Evolutionary conservation across 2,113 vertebrate species (phyloP).

Genomic region (Lagopus leucura): DNA sequence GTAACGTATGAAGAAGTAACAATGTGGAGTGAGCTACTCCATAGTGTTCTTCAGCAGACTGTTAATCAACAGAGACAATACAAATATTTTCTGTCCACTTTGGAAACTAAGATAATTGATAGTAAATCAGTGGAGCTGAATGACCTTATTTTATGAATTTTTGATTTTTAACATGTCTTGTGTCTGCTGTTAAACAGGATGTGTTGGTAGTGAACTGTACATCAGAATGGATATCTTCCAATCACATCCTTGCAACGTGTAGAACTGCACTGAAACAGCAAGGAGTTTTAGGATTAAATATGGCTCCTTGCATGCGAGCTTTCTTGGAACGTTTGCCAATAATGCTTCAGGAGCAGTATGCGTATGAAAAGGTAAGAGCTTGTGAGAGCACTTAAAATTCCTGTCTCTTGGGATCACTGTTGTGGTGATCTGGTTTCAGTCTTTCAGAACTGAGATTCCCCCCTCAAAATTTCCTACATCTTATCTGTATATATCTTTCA

Average conservation of each 20-base stretch:
- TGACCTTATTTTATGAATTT: not conserved
- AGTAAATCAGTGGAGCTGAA: not conserved
- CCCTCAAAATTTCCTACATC: not conserved
- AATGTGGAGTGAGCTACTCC: not conserved
- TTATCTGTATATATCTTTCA: not conserved
- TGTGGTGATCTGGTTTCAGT: not conserved
- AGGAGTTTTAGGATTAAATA: constrained; percentile 91
- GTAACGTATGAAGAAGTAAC: not conserved
- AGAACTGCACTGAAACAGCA: constrained; percentile 93
- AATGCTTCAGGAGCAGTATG: constrained; percentile 98
- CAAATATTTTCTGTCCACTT: not conserved
- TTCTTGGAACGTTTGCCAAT: constrained; percentile 94
- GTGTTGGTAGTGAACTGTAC: constrained; percentile 95
- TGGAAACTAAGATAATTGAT: not conserved
- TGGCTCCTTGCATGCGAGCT: constrained; percentile 96
- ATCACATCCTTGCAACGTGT: constrained; percentile 93
- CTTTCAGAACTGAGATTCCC: not conserved
- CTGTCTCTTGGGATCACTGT: accelerated
- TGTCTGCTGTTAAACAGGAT: constrained; percentile 80
- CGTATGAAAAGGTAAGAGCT: constrained; percentile 91
- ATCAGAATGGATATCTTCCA: constrained; percentile 88
- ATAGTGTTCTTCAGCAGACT: not conserved
- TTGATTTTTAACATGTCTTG: not conserved
- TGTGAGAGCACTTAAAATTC: accelerated
- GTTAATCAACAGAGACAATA: not conserved